A percentile compares a stretch with the other conserved stretches of the same genome.
Conservation (phyloP, 2,113 vertebrate species). For the Girardinichthys multiradiatus region DNA sequence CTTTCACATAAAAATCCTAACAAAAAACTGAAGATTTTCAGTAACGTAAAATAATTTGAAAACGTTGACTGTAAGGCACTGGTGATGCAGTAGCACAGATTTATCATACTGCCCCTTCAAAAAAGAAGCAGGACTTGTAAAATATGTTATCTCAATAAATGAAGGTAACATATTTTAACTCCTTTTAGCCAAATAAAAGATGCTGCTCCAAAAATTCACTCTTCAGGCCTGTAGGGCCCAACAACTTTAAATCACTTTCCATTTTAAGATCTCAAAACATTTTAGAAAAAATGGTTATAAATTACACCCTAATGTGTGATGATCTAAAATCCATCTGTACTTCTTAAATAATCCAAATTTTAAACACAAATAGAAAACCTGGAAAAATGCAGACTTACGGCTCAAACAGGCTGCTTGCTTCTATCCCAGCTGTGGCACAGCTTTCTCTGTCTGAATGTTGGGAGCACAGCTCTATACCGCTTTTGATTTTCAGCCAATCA, state of each 20-base stretch:
- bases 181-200: background rate
- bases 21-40: no score
- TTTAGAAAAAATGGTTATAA: background rate
- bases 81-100: background rate
- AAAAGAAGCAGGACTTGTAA: no score
- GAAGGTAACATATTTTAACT: no score
- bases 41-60: no score
- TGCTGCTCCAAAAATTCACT: background rate
- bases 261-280: background rate
- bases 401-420: conserved; percentile 25
- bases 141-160: no score
- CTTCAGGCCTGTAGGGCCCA: background rate
- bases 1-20: no score
- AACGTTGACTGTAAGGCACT: no score
- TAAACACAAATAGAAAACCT: background rate
- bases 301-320: background rate
- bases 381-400: conserved; percentile 43
- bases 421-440: conserved; percentile 12
- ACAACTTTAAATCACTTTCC: background rate
- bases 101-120: no score
- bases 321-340: background rate
- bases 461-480: background rate
- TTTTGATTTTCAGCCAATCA: conserved; percentile 39
- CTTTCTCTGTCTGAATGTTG: background rate
- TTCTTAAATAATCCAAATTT: background rate